Evolutionary conservation across 2,113 vertebrate species (phyloP).

Genomic region (Camelus bactrianus): DNA sequence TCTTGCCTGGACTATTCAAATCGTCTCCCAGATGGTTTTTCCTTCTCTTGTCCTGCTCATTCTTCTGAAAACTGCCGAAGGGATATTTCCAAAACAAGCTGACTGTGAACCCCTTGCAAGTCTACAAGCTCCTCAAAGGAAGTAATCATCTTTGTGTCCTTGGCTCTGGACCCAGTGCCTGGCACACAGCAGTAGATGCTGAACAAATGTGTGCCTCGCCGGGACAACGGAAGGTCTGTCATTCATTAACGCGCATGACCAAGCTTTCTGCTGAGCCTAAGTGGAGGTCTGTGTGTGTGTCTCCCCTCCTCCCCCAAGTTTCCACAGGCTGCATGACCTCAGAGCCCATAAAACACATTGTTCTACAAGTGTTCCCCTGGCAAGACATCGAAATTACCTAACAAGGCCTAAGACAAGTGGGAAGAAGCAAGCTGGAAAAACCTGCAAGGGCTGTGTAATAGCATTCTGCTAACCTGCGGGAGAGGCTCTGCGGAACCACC

Average conservation of each 20-base stretch:
- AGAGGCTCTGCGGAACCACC: background rate
- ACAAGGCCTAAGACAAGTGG: background rate
- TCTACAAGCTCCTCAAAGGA: constrained; percentile 4
- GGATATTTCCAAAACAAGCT: constrained; percentile 73
- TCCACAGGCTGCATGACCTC: background rate
- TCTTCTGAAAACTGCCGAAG: constrained; percentile 47
- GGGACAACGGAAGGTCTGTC: background rate
- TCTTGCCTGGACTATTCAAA: background rate
- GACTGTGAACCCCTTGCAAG: background rate
- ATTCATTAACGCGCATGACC: background rate
- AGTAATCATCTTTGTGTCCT: background rate
- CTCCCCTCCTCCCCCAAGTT: background rate
- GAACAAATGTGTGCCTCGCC: constrained; percentile 37
- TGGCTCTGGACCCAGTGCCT: background rate
- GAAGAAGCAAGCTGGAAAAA: constrained; percentile 42
- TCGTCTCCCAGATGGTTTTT: constrained; percentile 29
- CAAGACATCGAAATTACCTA: constrained; percentile 21
- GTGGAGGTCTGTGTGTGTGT: background rate
- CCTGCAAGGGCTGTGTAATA: background rate
- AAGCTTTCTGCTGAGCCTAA: background rate
- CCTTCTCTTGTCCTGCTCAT: background rate
- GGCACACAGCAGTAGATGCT: constrained; percentile 33
- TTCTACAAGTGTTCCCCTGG: background rate
- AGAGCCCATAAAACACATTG: background rate
- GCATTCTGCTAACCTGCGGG: background rate